Percentiles rank a stretch among this genome's conserved stretches.
Evolutionary conservation across 2,113 vertebrate species (phyloP).

Genomic region (Carassius carassius): DNA sequence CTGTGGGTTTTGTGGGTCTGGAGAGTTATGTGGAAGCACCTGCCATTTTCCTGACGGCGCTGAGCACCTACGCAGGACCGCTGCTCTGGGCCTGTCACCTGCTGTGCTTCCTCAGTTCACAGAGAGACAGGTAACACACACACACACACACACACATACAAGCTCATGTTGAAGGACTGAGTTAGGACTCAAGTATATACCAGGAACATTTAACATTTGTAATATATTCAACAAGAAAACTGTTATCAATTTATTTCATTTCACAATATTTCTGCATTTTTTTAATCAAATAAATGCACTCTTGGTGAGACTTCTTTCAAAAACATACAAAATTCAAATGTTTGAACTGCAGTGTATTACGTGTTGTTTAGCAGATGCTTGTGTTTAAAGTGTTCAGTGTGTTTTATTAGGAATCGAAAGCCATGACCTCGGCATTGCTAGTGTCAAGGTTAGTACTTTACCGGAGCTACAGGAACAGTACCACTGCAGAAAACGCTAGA

Average conservation of each 20-base stretch:
- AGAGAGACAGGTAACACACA: slow-evolving; percentile 77
- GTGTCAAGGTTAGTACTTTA: not conserved
- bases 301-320: no score
- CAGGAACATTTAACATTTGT: no score
- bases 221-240: not conserved
- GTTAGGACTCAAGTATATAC: no score
- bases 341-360: not conserved
- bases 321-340: not conserved
- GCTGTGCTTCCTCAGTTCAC: slow-evolving; percentile 85
- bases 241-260: not conserved
- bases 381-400: not conserved
- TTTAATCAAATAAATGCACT: not conserved
- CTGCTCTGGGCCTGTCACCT: slow-evolving; percentile 92
- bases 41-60: slow-evolving; percentile 85
- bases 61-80: slow-evolving; percentile 87
- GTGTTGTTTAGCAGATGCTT: not conserved
- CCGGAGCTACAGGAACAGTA: not conserved
- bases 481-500: no score
- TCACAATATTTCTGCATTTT: not conserved
- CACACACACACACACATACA: not conserved
- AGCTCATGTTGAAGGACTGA: no score
- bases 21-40: slow-evolving; percentile 86
- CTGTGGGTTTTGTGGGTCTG: slow-evolving; percentile 91
- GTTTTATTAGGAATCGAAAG: not conserved
- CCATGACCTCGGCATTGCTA: not conserved